Percentiles rank a stretch among this genome's conserved stretches.
These are phyloP conservation scores for Eulemur albifrons DNA, from an alignment of 2,797 vertebrate genomes.

Conservation along the genomic window DNA sequence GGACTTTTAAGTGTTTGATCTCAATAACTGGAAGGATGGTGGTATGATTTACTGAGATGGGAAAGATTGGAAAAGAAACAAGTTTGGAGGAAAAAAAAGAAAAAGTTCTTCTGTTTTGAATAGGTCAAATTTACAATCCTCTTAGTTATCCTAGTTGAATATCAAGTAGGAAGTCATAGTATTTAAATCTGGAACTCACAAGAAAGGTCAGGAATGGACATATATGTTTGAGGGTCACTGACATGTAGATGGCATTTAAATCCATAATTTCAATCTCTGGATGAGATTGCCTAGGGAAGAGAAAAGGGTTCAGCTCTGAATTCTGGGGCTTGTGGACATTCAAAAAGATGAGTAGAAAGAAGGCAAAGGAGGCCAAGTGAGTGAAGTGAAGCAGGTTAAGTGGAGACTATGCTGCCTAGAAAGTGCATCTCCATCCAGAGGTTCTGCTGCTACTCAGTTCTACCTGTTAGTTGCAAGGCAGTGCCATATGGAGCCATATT, in stretches of 20 bases:
- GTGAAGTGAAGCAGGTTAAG: not conserved
- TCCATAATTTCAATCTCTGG: not conserved
- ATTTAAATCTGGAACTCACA: conserved; percentile 17
- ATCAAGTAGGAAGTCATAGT: not conserved
- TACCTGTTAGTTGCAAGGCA: not conserved
- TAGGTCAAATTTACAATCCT: not conserved
- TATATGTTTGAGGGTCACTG: not conserved
- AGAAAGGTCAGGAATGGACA: not conserved
- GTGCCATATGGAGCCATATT: too few species aligned
- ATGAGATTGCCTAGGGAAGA: not conserved
- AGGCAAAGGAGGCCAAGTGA: not conserved
- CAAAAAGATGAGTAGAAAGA: not conserved
- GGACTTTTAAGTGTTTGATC: not conserved
- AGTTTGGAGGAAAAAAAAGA: not conserved
- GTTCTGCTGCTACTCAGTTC: not conserved
- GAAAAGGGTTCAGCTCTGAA: not conserved
- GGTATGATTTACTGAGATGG: not conserved
- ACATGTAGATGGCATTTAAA: not conserved
- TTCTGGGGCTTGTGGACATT: not conserved
- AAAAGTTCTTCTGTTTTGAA: not conserved
- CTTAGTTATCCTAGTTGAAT: not conserved
- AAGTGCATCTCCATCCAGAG: not conserved
- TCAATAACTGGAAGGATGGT: not conserved
- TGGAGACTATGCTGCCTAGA: not conserved
- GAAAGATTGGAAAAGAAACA: not conserved